Percentiles rank a stretch among this genome's conserved stretches.
These are phyloP conservation scores for Paraplagusia blochii DNA, from an alignment of 2,113 vertebrate genomes.

Conservation along the genomic window DNA sequence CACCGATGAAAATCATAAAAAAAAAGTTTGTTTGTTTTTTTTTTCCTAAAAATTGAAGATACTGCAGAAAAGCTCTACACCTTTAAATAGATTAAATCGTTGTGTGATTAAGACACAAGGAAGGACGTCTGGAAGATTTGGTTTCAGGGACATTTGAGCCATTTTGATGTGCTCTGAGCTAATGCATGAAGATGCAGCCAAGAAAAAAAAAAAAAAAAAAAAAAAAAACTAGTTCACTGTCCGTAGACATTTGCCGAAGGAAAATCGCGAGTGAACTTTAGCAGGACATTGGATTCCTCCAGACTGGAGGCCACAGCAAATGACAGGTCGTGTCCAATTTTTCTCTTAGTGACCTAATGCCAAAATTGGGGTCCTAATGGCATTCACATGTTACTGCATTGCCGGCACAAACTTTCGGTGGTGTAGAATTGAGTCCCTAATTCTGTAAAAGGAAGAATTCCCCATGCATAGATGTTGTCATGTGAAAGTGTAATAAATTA, in stretches of 20 bases:
- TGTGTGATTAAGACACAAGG: conserved; percentile 44
- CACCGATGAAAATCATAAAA: conserved; percentile 17
- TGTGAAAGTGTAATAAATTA: conserved; percentile 15
- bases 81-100: conserved; percentile 68
- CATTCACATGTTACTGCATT: conserved; percentile 11
- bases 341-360: neutral
- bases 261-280: conserved; percentile 7
- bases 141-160: conserved; percentile 51
- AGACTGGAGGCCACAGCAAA: conserved; percentile 21
- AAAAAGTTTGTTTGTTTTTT: conserved; percentile 53
- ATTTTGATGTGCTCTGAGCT: conserved; percentile 42
- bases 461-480: conserved; percentile 1
- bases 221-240: conserved; percentile 33
- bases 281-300: conserved; percentile 20
- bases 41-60: conserved; percentile 72
- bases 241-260: conserved; percentile 22
- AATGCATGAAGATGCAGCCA: conserved; percentile 43
- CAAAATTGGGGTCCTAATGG: conserved; percentile 12
- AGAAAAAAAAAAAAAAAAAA: conserved; percentile 44
- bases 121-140: conserved; percentile 53
- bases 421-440: conserved; percentile 4
- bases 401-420: neutral
- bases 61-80: conserved; percentile 43
- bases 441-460: conserved; percentile 3
- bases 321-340: conserved; percentile 35